phyloP scores from a whole-genome alignment of 2,888 invertebrate species.

The Coleophora deauratella region DNA sequence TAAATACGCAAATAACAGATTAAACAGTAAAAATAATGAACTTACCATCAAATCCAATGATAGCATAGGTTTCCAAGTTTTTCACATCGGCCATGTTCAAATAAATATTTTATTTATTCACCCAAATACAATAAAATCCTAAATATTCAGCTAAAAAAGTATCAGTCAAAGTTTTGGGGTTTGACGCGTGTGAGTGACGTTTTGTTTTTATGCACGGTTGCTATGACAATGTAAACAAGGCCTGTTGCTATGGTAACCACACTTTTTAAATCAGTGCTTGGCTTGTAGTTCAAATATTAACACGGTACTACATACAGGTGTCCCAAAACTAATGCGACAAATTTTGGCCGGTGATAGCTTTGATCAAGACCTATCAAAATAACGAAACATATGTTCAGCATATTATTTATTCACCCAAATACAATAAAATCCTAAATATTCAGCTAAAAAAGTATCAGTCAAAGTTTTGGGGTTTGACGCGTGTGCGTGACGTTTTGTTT shows the following conservation, averaged over 20 bases:
- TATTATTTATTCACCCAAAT: not conserved
- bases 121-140: slow-evolving; percentile 8
- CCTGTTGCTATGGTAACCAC: slow-evolving; percentile 15
- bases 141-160: slow-evolving; percentile 7
- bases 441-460: slow-evolving; percentile 6
- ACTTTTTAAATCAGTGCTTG: not conserved
- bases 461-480: slow-evolving; percentile 5
- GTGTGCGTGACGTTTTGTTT: slow-evolving; percentile 8
- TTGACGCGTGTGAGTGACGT: slow-evolving; percentile 4
- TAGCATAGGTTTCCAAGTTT: slow-evolving; percentile 78
- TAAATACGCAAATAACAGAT: too few relatives aligned
- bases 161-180: slow-evolving; percentile 9
- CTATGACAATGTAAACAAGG: slow-evolving; percentile 18
- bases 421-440: slow-evolving; percentile 9
- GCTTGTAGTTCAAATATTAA: too few relatives aligned
- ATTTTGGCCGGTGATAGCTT: too few relatives aligned
- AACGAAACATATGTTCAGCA: slow-evolving; percentile 1
- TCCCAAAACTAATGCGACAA: too few relatives aligned
- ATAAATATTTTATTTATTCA: slow-evolving; percentile 1
- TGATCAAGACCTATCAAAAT: too few relatives aligned
- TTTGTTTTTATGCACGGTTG: slow-evolving; percentile 18
- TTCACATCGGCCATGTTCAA: slow-evolving; percentile 51
- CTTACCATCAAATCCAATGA: slow-evolving; percentile 88
- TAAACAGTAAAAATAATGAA: not conserved
- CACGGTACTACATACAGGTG: too few relatives aligned